Evolutionary conservation across 2,113 vertebrate species (phyloP), one percentile per base, ranked within the genome.

Genomic region (Lampris megalopsis): DNA sequence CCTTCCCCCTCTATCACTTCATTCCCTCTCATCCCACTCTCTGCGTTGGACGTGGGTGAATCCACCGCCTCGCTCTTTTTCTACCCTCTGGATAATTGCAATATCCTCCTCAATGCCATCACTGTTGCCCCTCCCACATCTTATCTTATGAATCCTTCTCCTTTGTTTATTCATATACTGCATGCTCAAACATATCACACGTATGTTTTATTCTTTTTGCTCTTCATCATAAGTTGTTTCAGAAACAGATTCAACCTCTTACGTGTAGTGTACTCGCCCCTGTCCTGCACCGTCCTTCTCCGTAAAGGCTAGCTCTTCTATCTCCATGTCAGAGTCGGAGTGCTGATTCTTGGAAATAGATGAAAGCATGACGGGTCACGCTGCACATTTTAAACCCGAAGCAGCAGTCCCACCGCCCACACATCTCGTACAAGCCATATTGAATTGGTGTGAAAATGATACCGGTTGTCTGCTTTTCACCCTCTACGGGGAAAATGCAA

Each of bases 351-450:
- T 92, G 91, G 89, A 93, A 90, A 76, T 73, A 40, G 90, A 92
- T 93, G 87, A 92, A 92, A 92, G 89, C 87, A 68, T 84, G 85
- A 89, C 87, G 83, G 86, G 89, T 82, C 86, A 88, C 76, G 85
- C 81, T 88, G 82, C 91, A 91, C 73, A 75, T 87, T 91, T 50
- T 75, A 81, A 89, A 90, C 79, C 86, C 83, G 85, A 88, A 89
- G 88, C 86, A 81, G 85, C 86, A 92, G 79, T 80, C 86, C 86
- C 68, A 75, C 87, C 90, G 84, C 91, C 92, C 93, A 94, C 92
- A 88, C 90, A 90, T 87, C 86, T 72, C 82, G 82, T 89, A 83
- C 83, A 89, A 90, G 90, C 87, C 87, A 88, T 91, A 88, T 89
- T 93, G 91, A 92, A 89, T 92, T 88, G 69, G 68, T 80, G 81